These are phyloP conservation scores for Hapalemur alaotrensis DNA, from an alignment of 2,797 vertebrate species.

Conservation along the genomic window DNA sequence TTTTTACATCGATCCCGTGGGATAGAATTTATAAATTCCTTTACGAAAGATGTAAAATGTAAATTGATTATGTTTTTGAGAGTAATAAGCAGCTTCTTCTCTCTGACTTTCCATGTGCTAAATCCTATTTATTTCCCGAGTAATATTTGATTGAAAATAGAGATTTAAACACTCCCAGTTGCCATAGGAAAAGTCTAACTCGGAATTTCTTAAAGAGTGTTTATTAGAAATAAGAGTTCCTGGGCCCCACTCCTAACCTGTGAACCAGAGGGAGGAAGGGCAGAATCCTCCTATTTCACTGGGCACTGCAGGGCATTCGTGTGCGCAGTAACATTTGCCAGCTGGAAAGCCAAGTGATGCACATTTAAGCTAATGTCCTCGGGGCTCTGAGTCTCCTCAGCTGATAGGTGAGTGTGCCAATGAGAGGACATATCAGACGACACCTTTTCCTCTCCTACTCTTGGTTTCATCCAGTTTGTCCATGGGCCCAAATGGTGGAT, in stretches of 20 bases:
- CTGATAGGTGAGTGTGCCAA: too few species aligned
- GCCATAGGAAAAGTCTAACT: background rate
- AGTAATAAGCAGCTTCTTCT: background rate
- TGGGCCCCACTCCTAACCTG: background rate
- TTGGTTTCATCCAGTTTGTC: background rate
- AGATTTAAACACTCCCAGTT: background rate
- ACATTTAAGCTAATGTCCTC: background rate
- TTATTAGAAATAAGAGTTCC: background rate
- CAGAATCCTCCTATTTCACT: background rate
- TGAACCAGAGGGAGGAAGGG: background rate
- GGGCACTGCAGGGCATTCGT: background rate
- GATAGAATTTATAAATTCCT: conserved; percentile 22
- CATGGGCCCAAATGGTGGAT: background rate
- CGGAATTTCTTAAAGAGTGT: background rate
- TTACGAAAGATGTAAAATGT: background rate
- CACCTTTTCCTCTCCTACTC: background rate
- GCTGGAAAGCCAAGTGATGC: background rate
- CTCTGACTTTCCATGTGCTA: background rate
- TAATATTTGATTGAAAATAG: background rate
- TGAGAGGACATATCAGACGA: background rate
- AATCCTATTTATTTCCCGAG: conserved; percentile 29
- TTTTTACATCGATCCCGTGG: background rate
- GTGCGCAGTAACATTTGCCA: background rate
- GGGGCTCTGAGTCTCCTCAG: background rate
- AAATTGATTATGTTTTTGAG: conserved; percentile 30